Evolutionary conservation across 2,113 vertebrate species (phyloP).

Genomic region (Catharus fuscescens): DNA sequence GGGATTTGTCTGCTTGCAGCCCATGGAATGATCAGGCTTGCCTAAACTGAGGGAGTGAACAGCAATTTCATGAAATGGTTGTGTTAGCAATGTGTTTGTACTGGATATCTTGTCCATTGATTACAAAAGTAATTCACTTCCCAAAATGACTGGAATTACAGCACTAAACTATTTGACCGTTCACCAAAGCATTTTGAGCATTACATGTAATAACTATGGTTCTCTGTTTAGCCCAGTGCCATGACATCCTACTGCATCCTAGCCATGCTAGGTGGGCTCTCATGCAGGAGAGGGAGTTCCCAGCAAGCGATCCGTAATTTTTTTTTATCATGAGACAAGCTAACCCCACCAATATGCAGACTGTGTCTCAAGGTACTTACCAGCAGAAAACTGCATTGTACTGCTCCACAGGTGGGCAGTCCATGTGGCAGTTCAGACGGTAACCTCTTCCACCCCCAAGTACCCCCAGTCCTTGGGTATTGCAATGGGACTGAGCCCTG

Average conservation of each 20-base stretch:
- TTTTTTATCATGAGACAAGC: neutral
- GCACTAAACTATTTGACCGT: neutral
- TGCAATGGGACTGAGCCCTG: neutral
- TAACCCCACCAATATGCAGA: neutral
- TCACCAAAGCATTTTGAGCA: neutral
- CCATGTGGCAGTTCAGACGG: neutral
- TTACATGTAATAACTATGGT: rapidly evolving
- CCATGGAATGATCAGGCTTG: neutral
- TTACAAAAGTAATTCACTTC: neutral
- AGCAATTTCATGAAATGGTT: neutral
- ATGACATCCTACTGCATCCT: neutral
- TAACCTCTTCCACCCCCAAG: neutral
- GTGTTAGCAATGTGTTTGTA: neutral
- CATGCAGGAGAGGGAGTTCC: neutral
- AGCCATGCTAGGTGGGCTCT: no score
- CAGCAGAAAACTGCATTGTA: neutral
- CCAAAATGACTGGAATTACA: neutral
- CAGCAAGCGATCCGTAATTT: neutral
- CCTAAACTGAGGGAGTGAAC: neutral
- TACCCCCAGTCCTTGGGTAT: neutral
- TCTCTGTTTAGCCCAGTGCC: neutral
- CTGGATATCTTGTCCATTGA: neutral
- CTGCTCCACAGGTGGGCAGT: neutral
- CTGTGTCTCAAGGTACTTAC: neutral
- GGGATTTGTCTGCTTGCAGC: neutral